Conservation (phyloP, 2,113 vertebrate species). For the Hippocampus zosterae region DNA sequence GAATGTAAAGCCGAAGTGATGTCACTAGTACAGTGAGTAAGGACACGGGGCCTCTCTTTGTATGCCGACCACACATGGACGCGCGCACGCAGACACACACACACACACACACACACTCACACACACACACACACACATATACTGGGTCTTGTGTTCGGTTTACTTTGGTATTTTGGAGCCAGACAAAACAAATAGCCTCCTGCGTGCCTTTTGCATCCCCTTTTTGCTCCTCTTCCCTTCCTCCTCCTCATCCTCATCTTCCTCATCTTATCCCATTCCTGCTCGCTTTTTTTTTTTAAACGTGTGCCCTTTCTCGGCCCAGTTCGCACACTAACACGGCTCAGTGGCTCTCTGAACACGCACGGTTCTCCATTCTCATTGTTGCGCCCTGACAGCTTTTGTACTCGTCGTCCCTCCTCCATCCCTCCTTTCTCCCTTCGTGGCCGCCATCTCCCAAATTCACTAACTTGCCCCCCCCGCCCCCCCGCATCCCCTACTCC, state of each 20-base stretch:
- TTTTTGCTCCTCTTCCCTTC: constrained; percentile 9
- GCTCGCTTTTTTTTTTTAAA: neutral
- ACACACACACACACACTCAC: constrained; percentile 26
- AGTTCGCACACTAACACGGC: constrained; percentile 70
- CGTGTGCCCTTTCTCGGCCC: constrained; percentile 37
- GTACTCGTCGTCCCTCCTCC: constrained; percentile 53
- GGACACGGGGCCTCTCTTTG: constrained; percentile 45
- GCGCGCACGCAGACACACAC: no score
- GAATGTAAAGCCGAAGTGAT: constrained; percentile 53
- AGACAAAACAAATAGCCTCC: constrained; percentile 69
- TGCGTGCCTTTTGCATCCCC: constrained; percentile 31
- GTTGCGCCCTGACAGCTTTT: constrained; percentile 75
- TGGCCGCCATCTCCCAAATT: constrained; percentile 33
- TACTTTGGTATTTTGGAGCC: constrained; percentile 64
- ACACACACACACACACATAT: constrained; percentile 31
- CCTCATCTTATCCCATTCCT: neutral
- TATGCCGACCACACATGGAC: constrained; percentile 53
- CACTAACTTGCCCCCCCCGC: constrained; percentile 20
- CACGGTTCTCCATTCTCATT: constrained; percentile 73
- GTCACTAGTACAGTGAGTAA: constrained; percentile 65
- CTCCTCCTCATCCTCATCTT: neutral
- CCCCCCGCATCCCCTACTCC: constrained; percentile 36
- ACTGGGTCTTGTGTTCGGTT: constrained; percentile 58
- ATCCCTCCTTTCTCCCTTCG: constrained; percentile 12
- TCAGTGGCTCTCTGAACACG: constrained; percentile 73